These are phyloP conservation scores for Danio aesculapii DNA, from an alignment of 2,797 vertebrate species.

Conservation along the genomic window DNA sequence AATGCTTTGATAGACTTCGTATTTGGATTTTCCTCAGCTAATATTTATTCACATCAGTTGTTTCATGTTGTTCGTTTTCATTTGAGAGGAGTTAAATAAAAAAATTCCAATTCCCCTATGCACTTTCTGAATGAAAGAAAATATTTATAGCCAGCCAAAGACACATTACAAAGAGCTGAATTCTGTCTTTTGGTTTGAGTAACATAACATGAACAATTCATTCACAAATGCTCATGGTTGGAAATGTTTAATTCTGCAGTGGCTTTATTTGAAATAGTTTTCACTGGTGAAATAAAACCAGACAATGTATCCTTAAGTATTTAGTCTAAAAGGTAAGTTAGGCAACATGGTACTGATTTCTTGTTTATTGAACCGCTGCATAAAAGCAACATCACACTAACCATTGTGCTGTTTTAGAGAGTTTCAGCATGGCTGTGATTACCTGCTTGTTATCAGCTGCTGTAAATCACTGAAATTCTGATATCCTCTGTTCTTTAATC, in stretches of 20 bases:
- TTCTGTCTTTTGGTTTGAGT: not conserved
- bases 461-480: conserved; percentile 8
- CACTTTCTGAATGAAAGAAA: not conserved
- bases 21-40: not conserved
- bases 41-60: not conserved
- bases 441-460: conserved; percentile 2
- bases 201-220: not conserved
- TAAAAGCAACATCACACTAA: not conserved
- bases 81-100: too few relatives aligned
- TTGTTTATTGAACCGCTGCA: not conserved
- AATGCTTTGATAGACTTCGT: not conserved
- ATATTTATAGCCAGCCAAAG: not conserved
- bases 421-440: not conserved
- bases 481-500: conserved; percentile 7
- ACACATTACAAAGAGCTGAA: too few relatives aligned
- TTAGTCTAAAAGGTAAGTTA: not conserved
- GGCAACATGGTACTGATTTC: not conserved
- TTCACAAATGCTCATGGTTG: not conserved
- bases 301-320: not conserved
- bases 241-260: not conserved
- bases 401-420: not conserved
- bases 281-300: not conserved
- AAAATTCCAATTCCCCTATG: too few relatives aligned
- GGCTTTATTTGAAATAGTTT: not conserved
- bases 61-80: not conserved